A percentile compares a stretch with the other conserved stretches of the same genome.
These are phyloP conservation scores for Reticulitermes speratus DNA, from an alignment of 1,140 invertebrate genomes.

Conservation along the genomic window DNA sequence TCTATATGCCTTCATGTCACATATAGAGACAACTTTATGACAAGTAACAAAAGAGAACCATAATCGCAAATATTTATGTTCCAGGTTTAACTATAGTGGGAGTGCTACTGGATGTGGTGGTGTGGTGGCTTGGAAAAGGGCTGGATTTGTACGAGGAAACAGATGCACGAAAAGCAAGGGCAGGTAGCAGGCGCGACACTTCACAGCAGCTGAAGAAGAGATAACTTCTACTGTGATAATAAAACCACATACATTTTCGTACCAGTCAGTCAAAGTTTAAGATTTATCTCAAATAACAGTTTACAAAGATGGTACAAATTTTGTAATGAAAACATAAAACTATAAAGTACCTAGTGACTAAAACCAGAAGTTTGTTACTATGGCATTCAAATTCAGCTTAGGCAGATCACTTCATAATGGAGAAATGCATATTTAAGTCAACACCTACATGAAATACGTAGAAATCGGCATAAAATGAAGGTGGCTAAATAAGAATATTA, in stretches of 20 bases:
- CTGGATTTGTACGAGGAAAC: constrained; percentile 57
- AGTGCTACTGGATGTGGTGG: constrained; percentile 55
- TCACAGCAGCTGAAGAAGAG: neutral
- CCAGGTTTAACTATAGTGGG: constrained; percentile 55
- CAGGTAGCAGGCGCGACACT: neutral
- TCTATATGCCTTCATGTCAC: too few relatives aligned
- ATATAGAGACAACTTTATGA: too few relatives aligned
- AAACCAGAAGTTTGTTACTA: neutral
- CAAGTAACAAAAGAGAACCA: neutral
- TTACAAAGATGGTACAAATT: neutral
- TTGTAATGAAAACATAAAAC: neutral
- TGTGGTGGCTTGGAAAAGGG: constrained; percentile 58
- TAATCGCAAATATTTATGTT: constrained; percentile 34
- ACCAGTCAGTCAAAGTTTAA: neutral
- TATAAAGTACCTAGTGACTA: neutral
- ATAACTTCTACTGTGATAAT: neutral
- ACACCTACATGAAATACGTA: too few relatives aligned
- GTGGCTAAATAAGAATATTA: too few relatives aligned
- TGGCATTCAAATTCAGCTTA: too few relatives aligned
- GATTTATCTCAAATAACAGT: neutral
- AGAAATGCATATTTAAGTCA: too few relatives aligned
- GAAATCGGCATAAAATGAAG: too few relatives aligned
- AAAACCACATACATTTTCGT: neutral
- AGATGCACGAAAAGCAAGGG: neutral
- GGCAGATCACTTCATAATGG: too few relatives aligned